A percentile compares a stretch with the other conserved stretches of the same genome.
Evolutionary conservation across 2,113 vertebrate species (phyloP).

Genomic region (Chaetorhynchus papuensis): DNA sequence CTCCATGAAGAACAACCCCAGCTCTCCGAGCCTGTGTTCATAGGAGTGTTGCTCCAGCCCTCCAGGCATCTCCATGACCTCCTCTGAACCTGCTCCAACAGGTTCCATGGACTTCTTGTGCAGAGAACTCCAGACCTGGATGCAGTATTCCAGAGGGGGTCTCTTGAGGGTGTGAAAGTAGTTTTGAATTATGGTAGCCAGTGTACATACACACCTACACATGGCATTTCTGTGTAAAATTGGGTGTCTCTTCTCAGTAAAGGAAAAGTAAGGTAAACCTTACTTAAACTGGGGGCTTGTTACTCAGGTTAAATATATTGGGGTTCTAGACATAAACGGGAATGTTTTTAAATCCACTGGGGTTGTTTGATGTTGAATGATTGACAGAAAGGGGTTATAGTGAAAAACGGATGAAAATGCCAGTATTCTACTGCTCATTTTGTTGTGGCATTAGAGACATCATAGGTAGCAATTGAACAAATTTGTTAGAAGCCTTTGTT

Average conservation of each 20-base stretch:
- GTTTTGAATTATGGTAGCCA: not conserved
- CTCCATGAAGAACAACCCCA: not conserved
- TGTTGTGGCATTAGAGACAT: not conserved
- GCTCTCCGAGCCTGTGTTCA: not conserved
- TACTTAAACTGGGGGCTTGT: not conserved
- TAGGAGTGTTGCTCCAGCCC: not conserved
- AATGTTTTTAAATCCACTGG: not conserved
- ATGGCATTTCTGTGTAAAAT: not conserved
- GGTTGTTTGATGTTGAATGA: not conserved
- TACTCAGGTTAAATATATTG: not conserved
- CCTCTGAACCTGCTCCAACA: not conserved
- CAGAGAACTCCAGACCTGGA: not conserved
- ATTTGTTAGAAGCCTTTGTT: not conserved
- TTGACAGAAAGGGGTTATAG: not conserved
- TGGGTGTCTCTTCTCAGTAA: not conserved
- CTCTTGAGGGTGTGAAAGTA: not conserved
- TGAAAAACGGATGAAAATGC: not conserved
- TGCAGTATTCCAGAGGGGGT: not conserved
- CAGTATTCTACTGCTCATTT: not conserved
- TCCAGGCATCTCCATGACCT: not conserved
- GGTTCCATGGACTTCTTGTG: not conserved
- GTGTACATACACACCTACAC: not conserved
- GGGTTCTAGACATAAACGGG: not conserved
- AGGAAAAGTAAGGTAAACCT: not conserved
- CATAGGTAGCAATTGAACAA: not conserved